These are phyloP conservation scores for Aselliscus stoliczkanus DNA, from an alignment of 2,797 vertebrate species.

Conservation along the genomic window DNA sequence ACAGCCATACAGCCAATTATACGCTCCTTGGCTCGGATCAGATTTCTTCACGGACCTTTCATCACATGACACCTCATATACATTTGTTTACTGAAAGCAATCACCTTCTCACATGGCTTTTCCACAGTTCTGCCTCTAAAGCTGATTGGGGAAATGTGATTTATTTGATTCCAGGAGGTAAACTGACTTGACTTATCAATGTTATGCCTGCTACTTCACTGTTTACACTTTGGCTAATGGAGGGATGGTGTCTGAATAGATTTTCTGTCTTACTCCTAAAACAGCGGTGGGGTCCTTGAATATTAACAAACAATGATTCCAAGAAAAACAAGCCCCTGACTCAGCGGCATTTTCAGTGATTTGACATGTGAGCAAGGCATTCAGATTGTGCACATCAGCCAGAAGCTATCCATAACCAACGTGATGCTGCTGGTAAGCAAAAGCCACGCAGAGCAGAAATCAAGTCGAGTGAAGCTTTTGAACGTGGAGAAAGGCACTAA, in stretches of 20 bases:
- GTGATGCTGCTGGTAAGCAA: neutral
- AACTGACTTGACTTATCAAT: neutral
- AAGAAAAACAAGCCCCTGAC: neutral
- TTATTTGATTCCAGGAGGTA: neutral
- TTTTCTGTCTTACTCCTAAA: neutral
- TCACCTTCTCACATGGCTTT: neutral
- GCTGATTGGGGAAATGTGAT: neutral
- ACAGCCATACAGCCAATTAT: neutral
- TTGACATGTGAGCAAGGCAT: neutral
- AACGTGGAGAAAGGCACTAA: neutral
- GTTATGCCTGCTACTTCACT: neutral
- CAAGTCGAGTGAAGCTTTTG: neutral
- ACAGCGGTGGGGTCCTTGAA: neutral
- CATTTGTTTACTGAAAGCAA: neutral
- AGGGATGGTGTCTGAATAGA: neutral
- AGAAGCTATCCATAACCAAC: neutral
- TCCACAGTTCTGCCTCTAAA: neutral
- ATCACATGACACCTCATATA: neutral
- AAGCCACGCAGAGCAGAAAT: neutral
- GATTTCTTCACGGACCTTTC: neutral
- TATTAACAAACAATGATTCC: neutral
- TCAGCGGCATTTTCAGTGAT: neutral
- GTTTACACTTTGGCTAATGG: neutral
- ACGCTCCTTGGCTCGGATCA: neutral
- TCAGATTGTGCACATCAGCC: neutral